phyloP scores from a whole-genome alignment of 2,797 vertebrate species.

The Tragelaphus eurycerus region DNA sequence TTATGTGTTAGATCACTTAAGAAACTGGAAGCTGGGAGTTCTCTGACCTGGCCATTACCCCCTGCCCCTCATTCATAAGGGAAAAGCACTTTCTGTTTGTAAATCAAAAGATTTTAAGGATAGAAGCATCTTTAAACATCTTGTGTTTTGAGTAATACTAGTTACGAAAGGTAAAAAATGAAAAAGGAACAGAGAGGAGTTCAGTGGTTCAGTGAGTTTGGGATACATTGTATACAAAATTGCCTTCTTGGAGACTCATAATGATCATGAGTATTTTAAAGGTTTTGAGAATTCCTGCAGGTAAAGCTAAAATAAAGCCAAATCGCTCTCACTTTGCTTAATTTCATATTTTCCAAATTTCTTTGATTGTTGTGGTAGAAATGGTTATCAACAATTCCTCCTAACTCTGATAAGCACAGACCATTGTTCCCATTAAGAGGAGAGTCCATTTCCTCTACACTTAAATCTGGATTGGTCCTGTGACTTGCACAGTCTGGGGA shows the following conservation, averaged over 20 bases:
- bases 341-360: not conserved
- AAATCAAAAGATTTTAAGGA: slow-evolving; percentile 17
- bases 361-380: not conserved
- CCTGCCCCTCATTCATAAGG: not conserved
- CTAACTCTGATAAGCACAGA: not conserved
- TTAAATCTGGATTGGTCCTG: not conserved
- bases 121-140: slow-evolving; percentile 7
- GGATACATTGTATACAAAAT: not conserved
- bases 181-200: not conserved
- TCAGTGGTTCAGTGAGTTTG: not conserved
- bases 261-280: not conserved
- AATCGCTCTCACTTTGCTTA: not conserved
- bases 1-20: not conserved
- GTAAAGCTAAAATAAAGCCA: not conserved
- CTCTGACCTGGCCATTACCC: not conserved
- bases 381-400: not conserved
- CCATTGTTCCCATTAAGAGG: not conserved
- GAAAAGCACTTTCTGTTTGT: not conserved
- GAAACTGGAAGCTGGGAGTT: not conserved
- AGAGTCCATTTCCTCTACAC: not conserved
- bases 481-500: not conserved
- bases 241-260: not conserved
- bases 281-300: not conserved
- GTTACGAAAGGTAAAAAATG: not conserved
- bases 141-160: not conserved